Evolutionary conservation across 2,113 vertebrate species (phyloP).

Genomic region (Ictalurus furcatus): DNA sequence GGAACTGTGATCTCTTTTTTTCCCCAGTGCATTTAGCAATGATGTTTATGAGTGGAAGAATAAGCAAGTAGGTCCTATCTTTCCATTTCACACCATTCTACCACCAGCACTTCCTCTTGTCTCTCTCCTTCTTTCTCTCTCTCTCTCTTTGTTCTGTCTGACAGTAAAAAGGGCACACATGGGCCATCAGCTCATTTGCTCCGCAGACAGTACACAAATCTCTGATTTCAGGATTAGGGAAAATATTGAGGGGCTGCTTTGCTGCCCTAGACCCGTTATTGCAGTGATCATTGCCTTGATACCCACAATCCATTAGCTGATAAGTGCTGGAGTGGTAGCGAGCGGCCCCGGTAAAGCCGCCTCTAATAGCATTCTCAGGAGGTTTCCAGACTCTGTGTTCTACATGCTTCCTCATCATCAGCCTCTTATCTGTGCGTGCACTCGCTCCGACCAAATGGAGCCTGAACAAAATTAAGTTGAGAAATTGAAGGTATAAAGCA

Average conservation of each 20-base stretch:
- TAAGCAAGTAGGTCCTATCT: slow-evolving; percentile 1
- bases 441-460: slow-evolving; percentile 78
- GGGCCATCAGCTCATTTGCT: slow-evolving; percentile 64
- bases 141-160: background rate
- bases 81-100: slow-evolving; percentile 38
- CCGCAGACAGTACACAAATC: slow-evolving; percentile 55
- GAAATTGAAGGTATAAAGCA: slow-evolving; percentile 76
- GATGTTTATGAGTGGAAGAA: slow-evolving; percentile 3
- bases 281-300: slow-evolving; percentile 78
- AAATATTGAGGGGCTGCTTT: slow-evolving; percentile 67
- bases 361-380: slow-evolving; percentile 72
- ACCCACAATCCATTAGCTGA: slow-evolving; percentile 79
- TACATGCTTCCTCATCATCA: slow-evolving; percentile 77
- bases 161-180: slow-evolving; percentile 59
- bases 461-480: slow-evolving; percentile 78
- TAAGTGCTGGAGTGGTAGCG: slow-evolving; percentile 77
- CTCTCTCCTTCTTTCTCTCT: background rate
- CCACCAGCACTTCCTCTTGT: slow-evolving; percentile 32
- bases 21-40: background rate
- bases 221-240: slow-evolving; percentile 66
- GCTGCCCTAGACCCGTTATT: slow-evolving; percentile 72
- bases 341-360: slow-evolving; percentile 73
- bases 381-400: slow-evolving; percentile 71
- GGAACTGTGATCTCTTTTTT: background rate
- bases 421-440: slow-evolving; percentile 75